Conservation (phyloP, 2,113 vertebrate species). For the Python bivittatus region DNA sequence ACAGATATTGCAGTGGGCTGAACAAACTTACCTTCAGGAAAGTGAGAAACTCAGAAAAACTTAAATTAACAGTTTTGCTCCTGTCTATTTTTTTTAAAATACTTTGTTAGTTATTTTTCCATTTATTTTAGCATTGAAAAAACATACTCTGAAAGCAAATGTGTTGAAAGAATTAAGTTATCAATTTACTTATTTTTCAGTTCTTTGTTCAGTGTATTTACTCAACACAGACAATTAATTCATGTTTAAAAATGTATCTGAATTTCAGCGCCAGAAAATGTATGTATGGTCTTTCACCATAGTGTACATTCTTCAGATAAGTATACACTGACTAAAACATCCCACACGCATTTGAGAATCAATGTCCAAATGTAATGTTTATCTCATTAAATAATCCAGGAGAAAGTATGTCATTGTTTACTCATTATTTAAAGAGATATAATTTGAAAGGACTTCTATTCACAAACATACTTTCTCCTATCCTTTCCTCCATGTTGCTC, state of each 20-base stretch:
- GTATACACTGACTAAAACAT: slow-evolving; percentile 5
- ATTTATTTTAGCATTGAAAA: not conserved
- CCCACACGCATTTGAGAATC: slow-evolving; percentile 18
- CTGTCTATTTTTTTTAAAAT: not conserved
- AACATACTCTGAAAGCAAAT: not conserved
- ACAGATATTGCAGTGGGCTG: not conserved
- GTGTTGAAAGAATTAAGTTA: slow-evolving; percentile 24
- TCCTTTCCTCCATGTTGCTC: too few relatives aligned
- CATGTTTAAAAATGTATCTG: not conserved
- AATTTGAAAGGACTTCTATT: too few relatives aligned
- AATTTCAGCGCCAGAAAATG: slow-evolving; percentile 14
- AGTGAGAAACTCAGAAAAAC: not conserved
- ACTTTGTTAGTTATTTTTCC: not conserved
- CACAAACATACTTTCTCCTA: too few relatives aligned
- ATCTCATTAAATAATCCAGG: not conserved
- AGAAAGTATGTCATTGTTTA: too few relatives aligned
- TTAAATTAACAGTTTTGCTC: not conserved
- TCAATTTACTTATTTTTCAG: slow-evolving; percentile 26
- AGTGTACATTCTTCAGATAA: not conserved
- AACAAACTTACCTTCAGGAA: not conserved
- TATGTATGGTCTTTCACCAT: not conserved
- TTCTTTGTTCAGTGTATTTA: slow-evolving; percentile 19
- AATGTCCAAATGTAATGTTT: slow-evolving; percentile 19
- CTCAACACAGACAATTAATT: not conserved
- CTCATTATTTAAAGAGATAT: too few relatives aligned